Conservation (phyloP, 2,888 invertebrate species). For the Zeuzera pyrina region DNA sequence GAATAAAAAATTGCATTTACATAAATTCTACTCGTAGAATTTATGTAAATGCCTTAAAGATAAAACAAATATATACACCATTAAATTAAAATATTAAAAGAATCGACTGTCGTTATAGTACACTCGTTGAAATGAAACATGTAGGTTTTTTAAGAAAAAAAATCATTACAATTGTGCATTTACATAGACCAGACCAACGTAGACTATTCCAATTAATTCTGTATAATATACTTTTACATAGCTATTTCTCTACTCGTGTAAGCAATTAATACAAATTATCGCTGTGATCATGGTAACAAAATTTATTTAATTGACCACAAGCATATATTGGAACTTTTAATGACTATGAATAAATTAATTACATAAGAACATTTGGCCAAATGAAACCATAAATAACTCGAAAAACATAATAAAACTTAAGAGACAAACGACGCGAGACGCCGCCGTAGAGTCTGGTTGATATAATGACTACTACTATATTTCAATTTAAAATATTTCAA, state of each 20-base stretch:
- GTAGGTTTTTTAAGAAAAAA: slow-evolving; percentile 1
- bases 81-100: not conserved
- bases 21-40: slow-evolving; percentile 13
- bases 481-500: slow-evolving; percentile 29
- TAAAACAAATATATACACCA: not conserved
- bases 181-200: no score
- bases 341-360: slow-evolving; percentile 27
- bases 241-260: no score
- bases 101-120: not conserved
- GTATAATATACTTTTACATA: no score
- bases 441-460: slow-evolving; percentile 40
- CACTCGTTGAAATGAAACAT: not conserved
- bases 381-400: slow-evolving; percentile 31
- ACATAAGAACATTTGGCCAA: slow-evolving; percentile 21
- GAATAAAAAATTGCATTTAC: slow-evolving; percentile 21
- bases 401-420: slow-evolving; percentile 19
- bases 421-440: slow-evolving; percentile 19
- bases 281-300: slow-evolving; percentile 3
- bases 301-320: slow-evolving; percentile 7
- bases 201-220: not conserved
- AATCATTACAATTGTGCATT: no score
- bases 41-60: not conserved
- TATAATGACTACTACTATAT: slow-evolving; percentile 33
- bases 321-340: slow-evolving; percentile 9
- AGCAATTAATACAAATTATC: not conserved